These are phyloP conservation scores for Enteromius treurensis DNA, from an alignment of 2,797 vertebrate species.

Conservation along the genomic window DNA sequence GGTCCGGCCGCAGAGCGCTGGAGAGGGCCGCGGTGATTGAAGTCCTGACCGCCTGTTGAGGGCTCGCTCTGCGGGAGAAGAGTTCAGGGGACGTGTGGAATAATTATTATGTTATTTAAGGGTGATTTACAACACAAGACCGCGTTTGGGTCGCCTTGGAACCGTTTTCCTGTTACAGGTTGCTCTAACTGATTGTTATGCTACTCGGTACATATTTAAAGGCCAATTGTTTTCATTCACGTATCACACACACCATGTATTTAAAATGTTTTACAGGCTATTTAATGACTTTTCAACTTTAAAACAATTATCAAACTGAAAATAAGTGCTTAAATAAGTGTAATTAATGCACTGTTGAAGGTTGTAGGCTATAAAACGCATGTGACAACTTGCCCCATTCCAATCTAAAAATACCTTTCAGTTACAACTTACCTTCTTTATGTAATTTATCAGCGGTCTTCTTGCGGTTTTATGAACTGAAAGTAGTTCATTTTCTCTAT, in stretches of 20 bases:
- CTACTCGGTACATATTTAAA: conserved; percentile 5
- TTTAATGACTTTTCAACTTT: not conserved
- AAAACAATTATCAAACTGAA: not conserved
- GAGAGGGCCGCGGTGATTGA: conserved; percentile 73
- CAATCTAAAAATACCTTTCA: too few species aligned
- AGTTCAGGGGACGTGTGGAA: conserved; percentile 68
- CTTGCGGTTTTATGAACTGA: not conserved
- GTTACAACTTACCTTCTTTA: not conserved
- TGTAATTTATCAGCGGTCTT: not conserved
- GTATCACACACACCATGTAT: not conserved
- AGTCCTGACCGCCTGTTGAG: conserved; percentile 74
- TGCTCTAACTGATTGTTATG: conserved; percentile 16
- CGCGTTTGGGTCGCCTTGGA: conserved; percentile 56
- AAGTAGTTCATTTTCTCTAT: not conserved
- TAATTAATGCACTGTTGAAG: not conserved
- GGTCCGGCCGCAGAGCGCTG: conserved; percentile 65
- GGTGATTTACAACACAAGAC: conserved; percentile 82
- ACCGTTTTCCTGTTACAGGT: conserved; percentile 43
- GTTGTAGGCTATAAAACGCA: not conserved
- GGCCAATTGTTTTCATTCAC: not conserved
- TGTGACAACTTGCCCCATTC: not conserved
- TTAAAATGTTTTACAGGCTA: conserved; percentile 1
- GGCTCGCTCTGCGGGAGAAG: conserved; percentile 69
- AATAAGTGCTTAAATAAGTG: not conserved
- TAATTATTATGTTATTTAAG: conserved; percentile 80